phyloP scores from a whole-genome alignment of 2,888 invertebrate species.

The Drosophila affinis region DNA sequence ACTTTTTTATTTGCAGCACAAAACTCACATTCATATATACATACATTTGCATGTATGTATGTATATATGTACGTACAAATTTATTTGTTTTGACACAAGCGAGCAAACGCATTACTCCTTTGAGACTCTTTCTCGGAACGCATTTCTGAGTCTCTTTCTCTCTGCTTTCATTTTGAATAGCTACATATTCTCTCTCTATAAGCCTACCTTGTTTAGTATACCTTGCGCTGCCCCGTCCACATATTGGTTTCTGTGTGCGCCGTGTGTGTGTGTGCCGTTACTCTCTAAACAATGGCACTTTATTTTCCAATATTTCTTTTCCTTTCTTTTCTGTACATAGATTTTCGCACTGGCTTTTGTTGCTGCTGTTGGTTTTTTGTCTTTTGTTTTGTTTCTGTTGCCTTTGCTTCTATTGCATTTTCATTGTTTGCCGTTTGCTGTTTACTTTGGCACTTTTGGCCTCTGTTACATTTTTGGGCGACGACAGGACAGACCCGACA shows the following conservation, averaged over 20 bases:
- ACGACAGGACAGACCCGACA: background rate
- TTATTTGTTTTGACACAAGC: too few species aligned
- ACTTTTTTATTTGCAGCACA: too few species aligned
- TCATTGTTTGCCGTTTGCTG: slow-evolving; percentile 79
- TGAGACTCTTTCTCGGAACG: too few species aligned
- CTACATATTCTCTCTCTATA: too few species aligned
- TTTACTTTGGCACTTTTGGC: slow-evolving; percentile 76
- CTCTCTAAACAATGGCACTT: slow-evolving; percentile 74
- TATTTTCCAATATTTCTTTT: slow-evolving; percentile 56
- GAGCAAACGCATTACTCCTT: too few species aligned
- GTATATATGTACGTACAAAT: too few species aligned
- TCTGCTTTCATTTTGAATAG: too few species aligned
- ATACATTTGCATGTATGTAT: too few species aligned
- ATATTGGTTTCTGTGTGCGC: slow-evolving; percentile 27
- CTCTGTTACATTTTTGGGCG: slow-evolving; percentile 70
- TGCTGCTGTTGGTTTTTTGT: background rate
- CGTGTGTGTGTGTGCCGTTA: slow-evolving; percentile 40
- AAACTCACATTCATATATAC: too few species aligned
- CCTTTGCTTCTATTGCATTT: slow-evolving; percentile 62
- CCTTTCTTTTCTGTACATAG: slow-evolving; percentile 8
- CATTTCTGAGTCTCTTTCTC: too few species aligned
- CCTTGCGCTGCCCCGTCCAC: too few species aligned
- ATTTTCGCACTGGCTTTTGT: slow-evolving; percentile 9
- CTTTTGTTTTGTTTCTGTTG: background rate
- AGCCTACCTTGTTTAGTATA: too few species aligned